Conservation (phyloP, 2,888 invertebrate species). For the Pardosa pseudoannulata region DNA sequence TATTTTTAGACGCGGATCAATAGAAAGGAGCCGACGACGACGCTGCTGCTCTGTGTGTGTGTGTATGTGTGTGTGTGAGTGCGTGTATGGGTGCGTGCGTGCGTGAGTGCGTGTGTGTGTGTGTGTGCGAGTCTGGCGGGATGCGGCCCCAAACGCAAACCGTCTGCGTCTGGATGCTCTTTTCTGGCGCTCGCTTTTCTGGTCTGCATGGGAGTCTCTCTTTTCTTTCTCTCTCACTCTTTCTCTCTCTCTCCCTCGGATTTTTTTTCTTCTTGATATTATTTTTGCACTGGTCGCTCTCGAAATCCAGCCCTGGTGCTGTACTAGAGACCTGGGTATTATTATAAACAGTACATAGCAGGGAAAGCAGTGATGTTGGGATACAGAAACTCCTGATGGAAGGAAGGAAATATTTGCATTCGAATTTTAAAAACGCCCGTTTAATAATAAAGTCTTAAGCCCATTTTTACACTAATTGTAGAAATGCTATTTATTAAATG, state of each 20-base stretch:
- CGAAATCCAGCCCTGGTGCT: not conserved
- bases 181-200: not conserved
- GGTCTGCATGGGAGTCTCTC: conserved; percentile 3
- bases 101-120: conserved; percentile 41
- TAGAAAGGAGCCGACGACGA: conserved; percentile 44
- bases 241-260: too few species aligned
- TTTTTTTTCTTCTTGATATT: not conserved
- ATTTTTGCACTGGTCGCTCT: not conserved
- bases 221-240: not conserved
- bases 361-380: too few species aligned
- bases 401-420: too few species aligned
- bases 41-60: conserved; percentile 23
- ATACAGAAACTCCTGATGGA: too few species aligned
- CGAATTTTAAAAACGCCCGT: too few species aligned
- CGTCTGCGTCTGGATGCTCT: conserved; percentile 47
- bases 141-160: conserved; percentile 60
- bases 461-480: too few species aligned
- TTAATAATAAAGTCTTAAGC: too few species aligned
- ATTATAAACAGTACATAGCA: not conserved
- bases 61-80: conserved; percentile 42
- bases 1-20: conserved; percentile 72
- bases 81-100: too few species aligned
- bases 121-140: conserved; percentile 22
- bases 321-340: not conserved
- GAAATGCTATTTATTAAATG: too few species aligned